A percentile compares a stretch with the other conserved stretches of the same genome.
Evolutionary conservation across 2,888 invertebrate genomes (phyloP).

Genomic region (Leptopterna dolabrata): DNA sequence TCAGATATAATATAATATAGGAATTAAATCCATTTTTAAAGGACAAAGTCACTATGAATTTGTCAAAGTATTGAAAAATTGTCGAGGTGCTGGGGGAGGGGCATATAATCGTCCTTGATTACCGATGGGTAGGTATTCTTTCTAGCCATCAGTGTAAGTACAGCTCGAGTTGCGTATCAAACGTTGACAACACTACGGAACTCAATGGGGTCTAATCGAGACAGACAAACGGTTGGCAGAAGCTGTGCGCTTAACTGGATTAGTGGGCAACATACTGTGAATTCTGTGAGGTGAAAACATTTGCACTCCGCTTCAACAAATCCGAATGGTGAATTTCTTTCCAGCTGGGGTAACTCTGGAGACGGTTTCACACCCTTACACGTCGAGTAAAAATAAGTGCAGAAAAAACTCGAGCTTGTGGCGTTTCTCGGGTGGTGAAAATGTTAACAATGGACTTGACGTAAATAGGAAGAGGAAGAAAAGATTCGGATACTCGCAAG

Average conservation of each 20-base stretch:
- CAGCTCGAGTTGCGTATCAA: too few relatives aligned
- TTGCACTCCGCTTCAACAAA: neutral
- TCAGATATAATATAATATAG: too few relatives aligned
- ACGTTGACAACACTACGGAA: neutral
- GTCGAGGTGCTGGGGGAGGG: too few relatives aligned
- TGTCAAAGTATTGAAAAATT: too few relatives aligned
- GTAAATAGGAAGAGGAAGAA: neutral
- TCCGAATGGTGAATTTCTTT: neutral
- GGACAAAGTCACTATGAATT: too few relatives aligned
- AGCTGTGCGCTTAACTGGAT: neutral
- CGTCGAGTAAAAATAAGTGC: neutral
- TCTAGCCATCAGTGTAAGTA: too few relatives aligned
- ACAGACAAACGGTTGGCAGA: neutral
- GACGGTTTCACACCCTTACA: neutral
- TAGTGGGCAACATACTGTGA: neutral
- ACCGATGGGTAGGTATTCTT: too few relatives aligned
- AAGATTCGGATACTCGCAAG: conserved; percentile 8
- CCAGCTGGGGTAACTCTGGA: neutral
- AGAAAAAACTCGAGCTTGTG: neutral
- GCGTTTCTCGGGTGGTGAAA: neutral
- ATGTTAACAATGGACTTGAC: conserved; percentile 1
- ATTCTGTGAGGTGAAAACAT: neutral
- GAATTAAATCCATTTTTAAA: too few relatives aligned
- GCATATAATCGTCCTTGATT: too few relatives aligned
- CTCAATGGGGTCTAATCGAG: neutral